Base-by-base conservation (phyloP, 2,797 vertebrate genomes). In the Schizopygopsis malacanthus region DNA sequence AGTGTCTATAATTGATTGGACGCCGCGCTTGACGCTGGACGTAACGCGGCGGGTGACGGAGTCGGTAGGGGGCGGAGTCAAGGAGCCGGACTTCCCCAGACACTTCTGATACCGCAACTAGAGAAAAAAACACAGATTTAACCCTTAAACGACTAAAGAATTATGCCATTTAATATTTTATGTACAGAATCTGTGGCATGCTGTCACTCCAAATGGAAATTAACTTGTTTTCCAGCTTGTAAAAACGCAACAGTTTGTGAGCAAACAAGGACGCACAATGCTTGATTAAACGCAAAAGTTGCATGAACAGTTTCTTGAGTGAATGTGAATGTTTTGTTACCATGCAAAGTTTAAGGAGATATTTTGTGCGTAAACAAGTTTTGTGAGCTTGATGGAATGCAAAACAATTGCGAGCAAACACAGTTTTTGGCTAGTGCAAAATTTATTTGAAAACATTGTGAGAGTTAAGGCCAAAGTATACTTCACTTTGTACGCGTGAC, bases 1-100 rank as follows among this genome's bases (percentile, higher is more conserved):
- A 97, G 97, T 98, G 97, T 99, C 98, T 97, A 99, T 99, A 93
- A 99, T 97, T 88, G 98, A 99, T 91, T 97, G 94, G 88, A 99
- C 98, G 22, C 98, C 96, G 2, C 97, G 96, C 91, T 99, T 99
- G 61, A 99, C 97, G 0, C 98, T 99, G 87, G 96, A 98, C n/a
- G 97, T 98, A 91, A 99, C 98, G 84, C 98, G 96, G 33, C 97
- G 95, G 8, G 97, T 98, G 93, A 99, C 93, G 0, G 98, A 97
- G 94, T 99, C 98, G 6, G 96, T 93, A 4, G 97, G 96, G 22
- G 95, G 93, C 0, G 97, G 91, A 12, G 97, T 95, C 10, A 97
- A 96, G 0, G 96, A 96, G 79, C 97, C 96, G 0, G 95, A 94
- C 12, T 97, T 97, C 90, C 98, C 98, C 92, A 99, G 95, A 95